phyloP scores from a whole-genome alignment of 2,888 invertebrate genomes.

The Agelastica alni region DNA sequence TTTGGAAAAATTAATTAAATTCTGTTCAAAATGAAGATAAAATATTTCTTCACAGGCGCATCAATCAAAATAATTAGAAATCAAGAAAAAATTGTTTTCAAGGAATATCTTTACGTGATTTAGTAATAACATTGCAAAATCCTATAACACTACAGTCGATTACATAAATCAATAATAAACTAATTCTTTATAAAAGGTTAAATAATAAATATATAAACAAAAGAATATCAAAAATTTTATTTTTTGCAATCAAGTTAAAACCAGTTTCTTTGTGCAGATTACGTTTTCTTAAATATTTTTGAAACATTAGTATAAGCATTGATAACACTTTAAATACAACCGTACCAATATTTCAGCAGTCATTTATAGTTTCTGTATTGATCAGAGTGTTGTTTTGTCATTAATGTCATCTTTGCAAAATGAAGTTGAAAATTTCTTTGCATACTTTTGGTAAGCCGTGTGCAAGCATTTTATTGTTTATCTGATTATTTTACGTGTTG shows the following conservation, averaged over 20 bases:
- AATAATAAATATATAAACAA: no score
- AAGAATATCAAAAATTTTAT: neutral
- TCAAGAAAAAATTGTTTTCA: no score
- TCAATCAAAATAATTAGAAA: no score
- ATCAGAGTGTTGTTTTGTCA: neutral
- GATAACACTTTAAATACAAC: neutral
- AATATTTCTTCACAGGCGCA: no score
- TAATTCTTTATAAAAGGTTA: no score
- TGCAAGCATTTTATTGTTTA: neutral
- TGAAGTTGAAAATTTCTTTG: slow-evolving; percentile 1
- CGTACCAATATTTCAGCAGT: neutral
- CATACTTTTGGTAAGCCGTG: neutral
- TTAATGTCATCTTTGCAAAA: neutral
- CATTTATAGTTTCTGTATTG: neutral
- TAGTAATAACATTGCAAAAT: no score
- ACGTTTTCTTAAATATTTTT: neutral
- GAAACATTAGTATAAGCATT: slow-evolving; percentile 2
- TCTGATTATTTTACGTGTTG: no score
- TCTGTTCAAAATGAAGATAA: no score
- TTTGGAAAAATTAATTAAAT: no score
- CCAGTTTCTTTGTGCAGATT: neutral
- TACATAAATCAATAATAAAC: no score
- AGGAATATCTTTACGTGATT: no score
- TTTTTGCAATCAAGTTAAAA: neutral
- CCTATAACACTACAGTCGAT: no score